Evolutionary conservation across 1,140 invertebrate genomes (phyloP), one percentile per base, ranked within the genome.

Genomic region (Oncopeltus fasciatus): DNA sequence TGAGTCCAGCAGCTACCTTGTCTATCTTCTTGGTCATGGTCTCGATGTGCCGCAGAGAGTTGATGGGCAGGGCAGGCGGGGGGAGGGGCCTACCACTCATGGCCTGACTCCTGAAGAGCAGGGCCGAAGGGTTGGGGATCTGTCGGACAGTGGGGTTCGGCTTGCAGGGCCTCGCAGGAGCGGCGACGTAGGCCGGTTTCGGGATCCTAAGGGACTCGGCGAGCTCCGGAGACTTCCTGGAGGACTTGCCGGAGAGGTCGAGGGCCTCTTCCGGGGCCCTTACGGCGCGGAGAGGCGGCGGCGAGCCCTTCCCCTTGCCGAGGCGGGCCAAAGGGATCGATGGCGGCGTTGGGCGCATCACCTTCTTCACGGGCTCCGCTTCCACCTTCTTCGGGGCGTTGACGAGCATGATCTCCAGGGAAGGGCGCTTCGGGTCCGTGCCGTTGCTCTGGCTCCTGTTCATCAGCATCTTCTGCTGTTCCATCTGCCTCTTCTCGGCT

Each of bases 81-180:
- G 64, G 59, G n/a, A 59, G 59, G 29, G 63, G 59, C 5, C 59
- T 43, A n/a, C 20, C 33, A 16, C 57, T 63, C 2, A 57, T 28
- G 5, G 24, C 63, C 18, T 68, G 65, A 29, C 69, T 67, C 53
- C 71, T 65, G 59, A 66, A 68, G 31, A 71, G 65, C 12, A 73
- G 58, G 0, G 69, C 67, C 0, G 71, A 72, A 11, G 73, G 72
- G 63, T 74, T 73, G 2, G 73, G 72, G 56, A 74, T 74, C 56
- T 74, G 72, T 12, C 73, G 61, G 2, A 74, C 71, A 28, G 60
- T 67, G 59, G 73, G 72, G 64, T 73, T 74, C 21, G 70, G 72
- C 9, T 53, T 38, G 12, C 46, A 59, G 11, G 62, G 53, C 18
- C 16, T 5, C 11, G 57, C 57, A 2, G 24, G n/a, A 14, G 24